phyloP scores from a whole-genome alignment of 2,888 invertebrate species.

The Teinopalpus imperialis region DNA sequence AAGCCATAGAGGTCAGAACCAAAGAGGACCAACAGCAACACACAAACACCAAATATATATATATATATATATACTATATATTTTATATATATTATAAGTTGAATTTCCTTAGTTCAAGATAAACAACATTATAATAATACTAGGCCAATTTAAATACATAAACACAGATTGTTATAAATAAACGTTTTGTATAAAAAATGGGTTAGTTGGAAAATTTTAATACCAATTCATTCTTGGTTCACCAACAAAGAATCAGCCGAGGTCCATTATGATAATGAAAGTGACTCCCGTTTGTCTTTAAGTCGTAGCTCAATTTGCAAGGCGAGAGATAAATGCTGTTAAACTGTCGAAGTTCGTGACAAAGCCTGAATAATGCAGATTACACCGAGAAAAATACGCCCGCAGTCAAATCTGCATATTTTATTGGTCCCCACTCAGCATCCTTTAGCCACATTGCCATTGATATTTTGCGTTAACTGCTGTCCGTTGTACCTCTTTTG shows the following conservation, averaged over 20 bases:
- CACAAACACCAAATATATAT: too few relatives aligned
- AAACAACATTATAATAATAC: too few relatives aligned
- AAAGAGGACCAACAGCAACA: too few relatives aligned
- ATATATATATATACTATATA: too few relatives aligned
- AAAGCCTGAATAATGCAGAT: constrained; percentile 82
- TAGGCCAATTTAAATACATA: too few relatives aligned
- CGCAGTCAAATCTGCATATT: constrained; percentile 81
- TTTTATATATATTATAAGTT: too few relatives aligned
- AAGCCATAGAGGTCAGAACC: too few relatives aligned
- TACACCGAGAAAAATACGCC: constrained; percentile 80
- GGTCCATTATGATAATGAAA: constrained; percentile 81
- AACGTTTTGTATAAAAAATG: constrained; percentile 25
- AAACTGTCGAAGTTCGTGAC: constrained; percentile 82
- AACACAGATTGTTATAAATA: too few relatives aligned
- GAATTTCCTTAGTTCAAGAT: too few relatives aligned
- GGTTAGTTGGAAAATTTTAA: constrained; percentile 44
- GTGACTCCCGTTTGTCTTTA: constrained; percentile 81
- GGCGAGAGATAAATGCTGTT: constrained; percentile 82
- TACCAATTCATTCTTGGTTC: constrained; percentile 63
- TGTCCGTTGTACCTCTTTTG: constrained; percentile 4
- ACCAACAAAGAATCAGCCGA: constrained; percentile 75
- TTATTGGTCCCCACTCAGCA: constrained; percentile 76
- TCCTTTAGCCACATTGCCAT: constrained; percentile 54
- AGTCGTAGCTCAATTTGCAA: constrained; percentile 82
- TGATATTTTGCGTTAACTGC: constrained; percentile 38